Evolutionary conservation across 2,113 vertebrate species (phyloP).

Genomic region (Anarhynchus alexandrinus): DNA sequence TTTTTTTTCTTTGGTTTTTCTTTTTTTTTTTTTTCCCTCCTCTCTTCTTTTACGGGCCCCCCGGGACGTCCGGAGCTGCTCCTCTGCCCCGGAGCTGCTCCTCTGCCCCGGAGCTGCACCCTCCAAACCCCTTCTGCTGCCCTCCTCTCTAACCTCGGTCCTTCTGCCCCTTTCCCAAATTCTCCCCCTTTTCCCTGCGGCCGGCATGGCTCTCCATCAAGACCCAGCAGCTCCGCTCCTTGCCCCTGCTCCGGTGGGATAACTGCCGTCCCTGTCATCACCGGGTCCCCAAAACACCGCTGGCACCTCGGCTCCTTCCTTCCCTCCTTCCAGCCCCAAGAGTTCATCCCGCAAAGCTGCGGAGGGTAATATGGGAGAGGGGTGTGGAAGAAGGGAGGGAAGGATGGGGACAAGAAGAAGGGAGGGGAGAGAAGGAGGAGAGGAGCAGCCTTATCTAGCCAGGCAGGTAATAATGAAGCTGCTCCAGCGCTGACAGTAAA

Average conservation of each 20-base stretch:
- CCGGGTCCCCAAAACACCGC: fast-evolving
- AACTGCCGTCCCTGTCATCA: fast-evolving
- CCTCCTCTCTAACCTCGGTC: not conserved
- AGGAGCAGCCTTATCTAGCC: not conserved
- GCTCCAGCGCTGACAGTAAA: not conserved
- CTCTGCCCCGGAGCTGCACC: not conserved
- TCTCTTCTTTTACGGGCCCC: not conserved
- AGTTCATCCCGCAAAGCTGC: not conserved
- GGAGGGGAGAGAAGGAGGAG: not conserved
- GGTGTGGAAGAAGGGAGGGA: not conserved
- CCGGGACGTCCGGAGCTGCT: not conserved
- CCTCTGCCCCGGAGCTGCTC: not conserved
- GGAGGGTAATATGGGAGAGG: not conserved
- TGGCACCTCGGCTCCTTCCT: not conserved
- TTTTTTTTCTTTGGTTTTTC: not conserved
- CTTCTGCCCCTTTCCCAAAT: not conserved
- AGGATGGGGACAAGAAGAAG: not conserved
- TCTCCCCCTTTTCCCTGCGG: not conserved
- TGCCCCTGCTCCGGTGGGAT: not conserved
- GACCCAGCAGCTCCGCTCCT: fast-evolving
- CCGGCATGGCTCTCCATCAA: fast-evolving
- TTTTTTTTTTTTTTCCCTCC: no score
- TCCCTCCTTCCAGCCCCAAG: not conserved
- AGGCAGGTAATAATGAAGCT: slow-evolving; percentile 7
- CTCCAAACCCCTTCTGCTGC: not conserved